Evolutionary conservation across 2,113 vertebrate species (phyloP).

Genomic region (Heterotis niloticus): DNA sequence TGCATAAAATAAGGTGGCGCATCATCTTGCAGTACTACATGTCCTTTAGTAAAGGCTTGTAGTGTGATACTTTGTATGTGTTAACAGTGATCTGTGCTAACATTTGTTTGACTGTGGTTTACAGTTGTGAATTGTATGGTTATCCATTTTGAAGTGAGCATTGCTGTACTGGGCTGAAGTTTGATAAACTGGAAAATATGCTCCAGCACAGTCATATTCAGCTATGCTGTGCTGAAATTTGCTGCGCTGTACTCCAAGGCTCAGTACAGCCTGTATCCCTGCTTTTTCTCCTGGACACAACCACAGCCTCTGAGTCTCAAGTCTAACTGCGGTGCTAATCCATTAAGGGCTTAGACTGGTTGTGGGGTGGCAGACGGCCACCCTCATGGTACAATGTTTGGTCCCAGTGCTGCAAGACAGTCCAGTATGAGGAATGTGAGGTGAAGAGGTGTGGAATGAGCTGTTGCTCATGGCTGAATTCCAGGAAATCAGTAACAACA

Average conservation of each 20-base stretch:
- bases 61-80: too few species aligned
- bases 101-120: too few species aligned
- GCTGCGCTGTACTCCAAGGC: background rate
- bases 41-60: too few species aligned
- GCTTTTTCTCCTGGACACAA: background rate
- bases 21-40: background rate
- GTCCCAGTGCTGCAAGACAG: background rate
- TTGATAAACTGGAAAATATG: too few species aligned
- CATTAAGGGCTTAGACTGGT: background rate
- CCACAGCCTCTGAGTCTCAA: background rate
- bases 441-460: constrained; percentile 18
- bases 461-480: constrained; percentile 7
- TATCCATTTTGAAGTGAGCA: background rate
- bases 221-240: background rate
- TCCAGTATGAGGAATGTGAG: background rate
- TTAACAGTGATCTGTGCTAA: too few species aligned
- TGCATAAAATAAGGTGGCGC: background rate
- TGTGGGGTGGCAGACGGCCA: background rate
- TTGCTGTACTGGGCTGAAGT: background rate
- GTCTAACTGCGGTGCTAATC: background rate
- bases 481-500: constrained; percentile 1
- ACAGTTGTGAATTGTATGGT: too few species aligned
- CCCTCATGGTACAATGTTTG: background rate
- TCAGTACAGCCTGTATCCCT: too few species aligned
- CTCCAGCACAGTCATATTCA: background rate